Conservation (phyloP, 2,797 vertebrate genomes). For the Bradypus variegatus region DNA sequence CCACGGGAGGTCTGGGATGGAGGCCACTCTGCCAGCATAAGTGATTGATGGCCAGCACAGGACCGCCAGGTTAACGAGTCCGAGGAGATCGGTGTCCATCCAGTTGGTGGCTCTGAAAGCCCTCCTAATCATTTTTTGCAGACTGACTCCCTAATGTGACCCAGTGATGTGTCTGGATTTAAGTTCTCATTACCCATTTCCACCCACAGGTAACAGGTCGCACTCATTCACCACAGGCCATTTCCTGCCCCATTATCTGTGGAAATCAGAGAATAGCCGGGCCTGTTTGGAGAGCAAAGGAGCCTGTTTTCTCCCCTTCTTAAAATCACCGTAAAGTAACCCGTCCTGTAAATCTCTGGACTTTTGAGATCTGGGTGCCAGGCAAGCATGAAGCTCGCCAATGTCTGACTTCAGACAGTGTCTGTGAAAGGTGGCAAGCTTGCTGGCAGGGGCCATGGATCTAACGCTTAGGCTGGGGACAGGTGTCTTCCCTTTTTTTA, state of each 20-base stretch:
- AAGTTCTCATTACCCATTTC: conserved; percentile 58
- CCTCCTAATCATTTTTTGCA: conserved; percentile 51
- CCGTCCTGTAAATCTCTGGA: background rate
- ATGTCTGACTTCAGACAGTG: background rate
- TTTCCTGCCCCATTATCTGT: conserved; percentile 42
- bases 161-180: conserved; percentile 39
- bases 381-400: background rate
- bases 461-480: background rate
- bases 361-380: background rate
- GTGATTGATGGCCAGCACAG: conserved; percentile 36
- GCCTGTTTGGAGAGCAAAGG: background rate
- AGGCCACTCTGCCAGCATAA: background rate
- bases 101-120: conserved; percentile 38
- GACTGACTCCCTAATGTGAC: conserved; percentile 54
- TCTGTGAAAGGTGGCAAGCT: background rate
- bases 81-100: conserved; percentile 44
- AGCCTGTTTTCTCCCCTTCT: background rate
- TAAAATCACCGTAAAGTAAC: background rate
- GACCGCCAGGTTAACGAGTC: conserved; percentile 60
- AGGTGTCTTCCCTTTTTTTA: background rate
- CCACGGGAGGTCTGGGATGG: background rate
- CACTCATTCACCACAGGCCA: background rate
- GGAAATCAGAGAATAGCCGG: fast-evolving
- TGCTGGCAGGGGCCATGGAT: background rate
- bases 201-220: conserved; percentile 41